These are phyloP conservation scores for Andrena chrysosceles DNA, from an alignment of 2,888 invertebrate species.

Conservation along the genomic window DNA sequence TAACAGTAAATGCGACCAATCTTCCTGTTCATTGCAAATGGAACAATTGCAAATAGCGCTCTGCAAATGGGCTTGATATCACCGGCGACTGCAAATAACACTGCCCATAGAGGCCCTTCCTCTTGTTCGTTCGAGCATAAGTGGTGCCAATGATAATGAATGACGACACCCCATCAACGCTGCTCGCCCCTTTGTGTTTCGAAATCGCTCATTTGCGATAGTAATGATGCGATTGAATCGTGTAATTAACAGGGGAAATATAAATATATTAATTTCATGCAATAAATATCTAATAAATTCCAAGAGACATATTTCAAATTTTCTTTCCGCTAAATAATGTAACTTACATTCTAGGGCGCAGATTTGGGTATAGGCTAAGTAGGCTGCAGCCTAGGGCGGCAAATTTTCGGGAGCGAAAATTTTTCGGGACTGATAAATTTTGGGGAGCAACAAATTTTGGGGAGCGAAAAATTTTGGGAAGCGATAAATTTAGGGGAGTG, in stretches of 20 bases:
- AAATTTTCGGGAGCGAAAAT: too few species aligned
- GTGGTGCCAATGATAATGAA: slow-evolving; percentile 15
- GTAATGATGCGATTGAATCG: background rate
- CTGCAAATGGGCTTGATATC: slow-evolving; percentile 26
- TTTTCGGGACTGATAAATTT: too few species aligned
- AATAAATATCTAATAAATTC: background rate
- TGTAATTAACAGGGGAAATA: too few species aligned
- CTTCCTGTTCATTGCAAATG: slow-evolving; percentile 30
- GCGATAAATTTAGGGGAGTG: too few species aligned
- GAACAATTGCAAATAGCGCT: slow-evolving; percentile 34
- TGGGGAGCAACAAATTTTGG: too few species aligned
- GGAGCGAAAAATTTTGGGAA: too few species aligned
- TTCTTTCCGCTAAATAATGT: too few species aligned
- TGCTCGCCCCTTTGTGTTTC: background rate
- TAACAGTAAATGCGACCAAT: slow-evolving; percentile 40
- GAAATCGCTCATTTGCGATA: background rate
- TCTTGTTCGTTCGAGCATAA: slow-evolving; percentile 11
- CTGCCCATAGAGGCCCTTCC: slow-evolving; percentile 13
- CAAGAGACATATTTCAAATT: background rate
- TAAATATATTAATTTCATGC: too few species aligned
- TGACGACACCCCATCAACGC: background rate
- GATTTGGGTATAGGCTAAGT: too few species aligned
- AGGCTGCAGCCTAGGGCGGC: too few species aligned
- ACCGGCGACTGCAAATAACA: slow-evolving; percentile 2
- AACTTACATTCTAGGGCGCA: too few species aligned